Conservation (phyloP, 2,797 vertebrate genomes). For the Sylvilagus floridanus region DNA sequence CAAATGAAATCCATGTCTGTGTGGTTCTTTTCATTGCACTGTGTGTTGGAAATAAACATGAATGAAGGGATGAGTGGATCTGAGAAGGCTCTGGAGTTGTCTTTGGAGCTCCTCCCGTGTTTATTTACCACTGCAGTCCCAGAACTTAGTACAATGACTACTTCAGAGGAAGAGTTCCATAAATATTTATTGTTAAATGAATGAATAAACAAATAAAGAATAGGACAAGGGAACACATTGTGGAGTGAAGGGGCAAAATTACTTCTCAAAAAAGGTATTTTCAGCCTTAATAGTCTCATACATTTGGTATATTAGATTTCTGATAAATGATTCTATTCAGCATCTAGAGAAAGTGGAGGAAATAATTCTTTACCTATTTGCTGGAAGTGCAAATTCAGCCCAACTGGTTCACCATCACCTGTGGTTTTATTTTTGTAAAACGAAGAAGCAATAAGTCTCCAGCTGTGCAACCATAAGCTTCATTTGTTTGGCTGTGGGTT, state of each 20-base stretch:
- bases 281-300: neutral
- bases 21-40: constrained; percentile 37
- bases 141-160: constrained; percentile 27
- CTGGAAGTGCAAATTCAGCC: neutral
- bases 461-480: neutral
- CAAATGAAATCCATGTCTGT: constrained; percentile 33
- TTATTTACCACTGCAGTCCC: constrained; percentile 50
- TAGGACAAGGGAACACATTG: constrained; percentile 50
- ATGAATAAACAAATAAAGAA: constrained; percentile 57
- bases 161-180: constrained; percentile 49
- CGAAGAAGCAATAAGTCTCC: constrained; percentile 26
- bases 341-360: constrained; percentile 49
- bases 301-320: neutral
- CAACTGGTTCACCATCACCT: constrained; percentile 3
- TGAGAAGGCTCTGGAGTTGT: constrained; percentile 51
- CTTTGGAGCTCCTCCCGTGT: constrained; percentile 40
- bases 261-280: constrained; percentile 11
- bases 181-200: constrained; percentile 70
- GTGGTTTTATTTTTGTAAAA: constrained; percentile 63
- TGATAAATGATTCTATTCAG: neutral
- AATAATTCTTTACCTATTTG: constrained; percentile 51
- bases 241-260: neutral
- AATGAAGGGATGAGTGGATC: constrained; percentile 27
- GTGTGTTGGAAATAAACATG: constrained; percentile 32
- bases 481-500: constrained; percentile 51